Base-by-base conservation (phyloP, 2,113 vertebrate genomes). In the Chamaetylas fuelleborni region DNA sequence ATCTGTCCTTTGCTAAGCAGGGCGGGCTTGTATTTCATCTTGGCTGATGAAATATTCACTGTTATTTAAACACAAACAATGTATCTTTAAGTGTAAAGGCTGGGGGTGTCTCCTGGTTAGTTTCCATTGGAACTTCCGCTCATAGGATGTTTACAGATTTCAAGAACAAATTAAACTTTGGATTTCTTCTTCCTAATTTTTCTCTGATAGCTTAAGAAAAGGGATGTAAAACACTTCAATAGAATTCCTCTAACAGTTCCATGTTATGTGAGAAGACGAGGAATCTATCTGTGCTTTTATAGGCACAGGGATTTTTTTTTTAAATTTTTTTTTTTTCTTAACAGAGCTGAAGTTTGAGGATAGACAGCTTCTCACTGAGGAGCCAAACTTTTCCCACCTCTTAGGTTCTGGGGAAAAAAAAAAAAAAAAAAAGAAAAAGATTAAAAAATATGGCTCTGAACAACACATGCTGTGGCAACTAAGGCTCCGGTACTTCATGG, bases 281-380 rank as follows among this genome's bases (percentile, higher is more conserved):
- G 28, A 67, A 40, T 74, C 53, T 53, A 19, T 14, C 34, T 64
- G 14, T 62, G 19, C 29, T 72, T 91, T 71, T 79, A 38, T 53
- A n/a, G 0, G 0, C 6, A 22, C 22, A 18, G 26, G 2, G 20
- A 0, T 31, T 25, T 19, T n/a, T 36, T 34, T 26, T 13, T 11
- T 8, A 14, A 3, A n/a, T 18, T 4, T 50, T 29, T 56, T 51
- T n/a, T n/a, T 6, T 4, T 57, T 4, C 13, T 51, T 88, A 76
- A 72, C 31, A 90, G 71, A 67, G 36, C 11, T 90, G 62, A 76
- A 91, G 42, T 95, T 91, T 95, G 89, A 76, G 62, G 67, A 50
- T 84, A 87, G 69, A 51, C 13, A 51, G 81, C 47, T 87, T 62
- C 42, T 91, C 36, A 54, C 43, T 56, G 72, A 93, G 88, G 51